Evolutionary conservation across 1,140 invertebrate species (phyloP), one percentile per base, ranked within the genome.

Genomic region (Caenorhabditis tropicalis): DNA sequence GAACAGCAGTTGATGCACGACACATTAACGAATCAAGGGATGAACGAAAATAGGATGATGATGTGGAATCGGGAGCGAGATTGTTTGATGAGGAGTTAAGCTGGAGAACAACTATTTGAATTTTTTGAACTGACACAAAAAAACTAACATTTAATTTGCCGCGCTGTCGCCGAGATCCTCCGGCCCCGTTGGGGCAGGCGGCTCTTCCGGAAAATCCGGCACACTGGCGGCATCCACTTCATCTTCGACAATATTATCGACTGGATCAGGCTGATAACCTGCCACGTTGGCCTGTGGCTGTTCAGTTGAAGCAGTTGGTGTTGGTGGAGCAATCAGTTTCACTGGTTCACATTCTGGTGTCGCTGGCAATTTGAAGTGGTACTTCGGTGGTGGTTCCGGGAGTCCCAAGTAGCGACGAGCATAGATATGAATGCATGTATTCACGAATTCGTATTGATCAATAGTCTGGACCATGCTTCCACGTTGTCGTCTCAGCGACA

Each of bases 391-490:
- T n/a, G 33, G 19, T 29, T 84, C 83, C 1, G 36, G 19, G 7
- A 84, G 21, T 24, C 74, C 74, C 31, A 84, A 24, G 4, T 80
- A 15, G 12, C 43, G n/a, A 29, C 79, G 39, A 39, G 36, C 43
- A 24, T 80, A 84, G 19, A n/a, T 3, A 24, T 70, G 70, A 7
- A 86, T 51, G 58, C 85, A 86, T 36, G 39, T n/a, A 48, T 86
- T 82, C 4, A 86, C 82, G 46, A 85, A 86, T 12, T 85, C 74
- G 58, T 85, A 86, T 36, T 86, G 85, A 49, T 86, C 85, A n/a
- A 79, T 92, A 6, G 93, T 93, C 88, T 94, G 93, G 10, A 94
- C 93, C 93, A 94, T 94, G 3, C 93, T 93, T 60, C 93, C 93
- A 83, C 94, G 88, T 88, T 94, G 94, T 82, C 92, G 92, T 79